Evolutionary conservation across 2,797 vertebrate species (phyloP), one percentile per base, ranked within the genome.

Genomic region (Poecilia velifera): DNA sequence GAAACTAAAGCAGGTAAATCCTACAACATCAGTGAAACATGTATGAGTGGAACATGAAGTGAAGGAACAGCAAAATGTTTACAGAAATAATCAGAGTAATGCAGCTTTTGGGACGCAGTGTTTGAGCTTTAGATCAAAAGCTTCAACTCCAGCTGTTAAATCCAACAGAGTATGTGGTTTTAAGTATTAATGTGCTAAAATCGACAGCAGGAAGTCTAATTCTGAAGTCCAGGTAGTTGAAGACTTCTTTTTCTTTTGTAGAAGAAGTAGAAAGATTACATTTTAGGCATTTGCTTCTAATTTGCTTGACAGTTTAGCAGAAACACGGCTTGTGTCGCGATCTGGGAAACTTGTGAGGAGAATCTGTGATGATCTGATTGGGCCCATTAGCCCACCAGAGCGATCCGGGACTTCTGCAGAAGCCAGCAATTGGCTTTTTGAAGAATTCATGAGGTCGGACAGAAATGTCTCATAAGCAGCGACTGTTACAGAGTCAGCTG

Each of bases 361-460:
- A 90, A 87, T 86, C 72, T 25, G 76, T 72, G 78, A 88, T 87
- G 84, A 81, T 80, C 85, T 66, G 51, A 6, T 80, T 6, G 59
- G 81, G 75, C 74, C 80, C 47, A 59, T 89, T 85, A 84, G 86
- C 74, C 79, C 84, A 80, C 73, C 84, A 78, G 82, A 86, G 83
- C 31, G 66, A 88, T 86, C 81, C 3, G 78, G 46, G 83, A 77
- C 77, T 76, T 66, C 59, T 25, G 81, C 1, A 47, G 78, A 79
- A 77, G 80, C 76, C 53, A 80, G 74, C 85, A 75, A 90, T 74
- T 36, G 71, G 79, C 73, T 51, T 25, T 74, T 78, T 87, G 79
- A 92, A 89, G 84, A 91, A 91, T 91, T 92, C 87, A 90, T 88
- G 90, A 89, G 82, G 57, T 88, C 68, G 76, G 79, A 79, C 74